Percentiles rank a stretch among this genome's conserved stretches.
Evolutionary conservation across 2,888 invertebrate genomes (phyloP).

Genomic region (Drosophila kuntzei): DNA sequence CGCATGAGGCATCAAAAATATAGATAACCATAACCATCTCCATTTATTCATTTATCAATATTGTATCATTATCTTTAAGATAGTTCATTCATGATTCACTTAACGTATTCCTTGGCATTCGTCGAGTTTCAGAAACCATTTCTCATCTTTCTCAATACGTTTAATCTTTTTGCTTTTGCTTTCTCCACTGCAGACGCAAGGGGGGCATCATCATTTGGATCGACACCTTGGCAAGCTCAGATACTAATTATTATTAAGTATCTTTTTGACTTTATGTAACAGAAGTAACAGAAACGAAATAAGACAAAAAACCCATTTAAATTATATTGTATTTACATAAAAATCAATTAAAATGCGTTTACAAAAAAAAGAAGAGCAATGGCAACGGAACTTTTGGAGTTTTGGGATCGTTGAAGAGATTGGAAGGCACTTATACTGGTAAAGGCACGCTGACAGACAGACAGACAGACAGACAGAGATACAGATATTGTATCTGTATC

Average conservation of each 20-base stretch:
- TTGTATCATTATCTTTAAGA: background rate
- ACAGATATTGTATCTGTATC: slow-evolving; percentile 11
- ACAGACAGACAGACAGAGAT: slow-evolving; percentile 14
- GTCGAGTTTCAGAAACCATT: slow-evolving; percentile 8
- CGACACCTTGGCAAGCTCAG: slow-evolving; percentile 72
- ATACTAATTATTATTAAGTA: slow-evolving; percentile 78
- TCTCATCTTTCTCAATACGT: slow-evolving; percentile 32
- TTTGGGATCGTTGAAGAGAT: slow-evolving; percentile 37
- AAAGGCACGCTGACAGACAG: slow-evolving; percentile 46
- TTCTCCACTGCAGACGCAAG: slow-evolving; percentile 54
- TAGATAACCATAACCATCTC: background rate
- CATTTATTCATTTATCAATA: background rate
- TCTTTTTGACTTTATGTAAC: slow-evolving; percentile 73
- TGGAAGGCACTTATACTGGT: slow-evolving; percentile 48
- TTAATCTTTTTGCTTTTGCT: slow-evolving; percentile 64
- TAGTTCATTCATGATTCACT: slow-evolving; percentile 6
- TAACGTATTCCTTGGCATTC: slow-evolving; percentile 1
- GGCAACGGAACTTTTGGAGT: slow-evolving; percentile 51
- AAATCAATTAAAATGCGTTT: slow-evolving; percentile 73
- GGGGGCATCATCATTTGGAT: slow-evolving; percentile 55
- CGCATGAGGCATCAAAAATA: background rate
- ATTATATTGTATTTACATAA: slow-evolving; percentile 77
- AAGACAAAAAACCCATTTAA: slow-evolving; percentile 63
- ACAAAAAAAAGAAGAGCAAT: slow-evolving; percentile 43
- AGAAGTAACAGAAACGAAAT: slow-evolving; percentile 51